phyloP scores from a whole-genome alignment of 2,113 vertebrate genomes.

The Puma concolor region DNA sequence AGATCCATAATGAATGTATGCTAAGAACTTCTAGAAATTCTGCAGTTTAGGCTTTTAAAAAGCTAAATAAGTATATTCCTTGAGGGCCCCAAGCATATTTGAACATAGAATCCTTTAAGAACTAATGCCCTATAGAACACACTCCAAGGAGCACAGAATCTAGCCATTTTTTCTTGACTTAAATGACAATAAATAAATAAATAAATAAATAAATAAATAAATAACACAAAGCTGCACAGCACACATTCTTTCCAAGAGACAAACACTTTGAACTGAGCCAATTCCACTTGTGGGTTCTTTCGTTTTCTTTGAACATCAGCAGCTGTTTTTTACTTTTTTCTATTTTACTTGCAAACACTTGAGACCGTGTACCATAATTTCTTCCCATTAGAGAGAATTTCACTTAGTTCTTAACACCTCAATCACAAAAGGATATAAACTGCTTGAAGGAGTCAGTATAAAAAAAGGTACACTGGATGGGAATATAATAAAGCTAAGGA shows the following conservation, averaged over 20 bases:
- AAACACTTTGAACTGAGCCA: background rate
- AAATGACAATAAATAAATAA: background rate
- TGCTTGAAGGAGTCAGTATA: background rate
- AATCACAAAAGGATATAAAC: background rate
- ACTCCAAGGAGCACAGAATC: background rate
- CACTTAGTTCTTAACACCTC: background rate
- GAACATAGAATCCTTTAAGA: slow-evolving; percentile 25
- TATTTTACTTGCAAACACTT: background rate
- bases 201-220: background rate
- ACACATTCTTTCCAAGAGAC: background rate
- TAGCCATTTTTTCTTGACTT: background rate
- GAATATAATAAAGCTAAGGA: background rate
- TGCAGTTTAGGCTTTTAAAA: background rate
- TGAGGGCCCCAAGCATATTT: background rate
- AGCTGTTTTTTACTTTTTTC: background rate
- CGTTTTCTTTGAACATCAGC: background rate
- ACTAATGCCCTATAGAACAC: background rate
- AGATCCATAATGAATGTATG: background rate
- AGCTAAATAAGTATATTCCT: background rate
- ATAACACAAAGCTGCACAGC: background rate
- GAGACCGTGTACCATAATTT: background rate
- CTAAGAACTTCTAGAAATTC: background rate
- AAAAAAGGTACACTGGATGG: slow-evolving; percentile 9
- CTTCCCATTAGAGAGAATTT: background rate
- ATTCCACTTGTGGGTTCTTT: background rate